phyloP scores from a whole-genome alignment of 2,797 vertebrate species.

The Luscinia luscinia region DNA sequence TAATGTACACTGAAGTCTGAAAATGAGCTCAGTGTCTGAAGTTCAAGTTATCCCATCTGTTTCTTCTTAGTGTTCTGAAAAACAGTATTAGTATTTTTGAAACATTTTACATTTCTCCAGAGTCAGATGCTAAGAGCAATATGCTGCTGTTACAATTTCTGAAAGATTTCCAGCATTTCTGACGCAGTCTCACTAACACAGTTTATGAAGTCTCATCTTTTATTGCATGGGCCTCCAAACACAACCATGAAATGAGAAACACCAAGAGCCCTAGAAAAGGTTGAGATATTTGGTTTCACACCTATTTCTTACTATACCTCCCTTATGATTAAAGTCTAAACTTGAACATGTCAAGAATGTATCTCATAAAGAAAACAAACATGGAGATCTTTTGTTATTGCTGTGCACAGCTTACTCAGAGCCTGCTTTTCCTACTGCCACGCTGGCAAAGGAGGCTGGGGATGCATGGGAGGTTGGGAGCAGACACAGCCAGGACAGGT shows the following conservation, averaged over 20 bases:
- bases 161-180: not conserved
- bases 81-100: not conserved
- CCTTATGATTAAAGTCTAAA: not conserved
- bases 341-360: not conserved
- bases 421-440: not conserved
- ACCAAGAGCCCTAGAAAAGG: not conserved
- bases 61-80: constrained; percentile 7
- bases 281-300: not conserved
- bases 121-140: not conserved
- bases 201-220: not conserved
- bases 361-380: accelerated
- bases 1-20: constrained; percentile 35
- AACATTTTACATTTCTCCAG: not conserved
- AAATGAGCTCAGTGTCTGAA: constrained; percentile 30
- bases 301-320: not conserved
- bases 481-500: not conserved
- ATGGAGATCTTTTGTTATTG: not conserved
- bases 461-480: not conserved
- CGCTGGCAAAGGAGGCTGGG: not conserved
- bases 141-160: not conserved
- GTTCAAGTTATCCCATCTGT: constrained; percentile 6
- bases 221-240: not conserved
- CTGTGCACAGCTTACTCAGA: not conserved
- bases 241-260: not conserved
- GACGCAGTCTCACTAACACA: not conserved